Base-by-base conservation (phyloP, 2,797 vertebrate species). In the Brotula barbata region DNA sequence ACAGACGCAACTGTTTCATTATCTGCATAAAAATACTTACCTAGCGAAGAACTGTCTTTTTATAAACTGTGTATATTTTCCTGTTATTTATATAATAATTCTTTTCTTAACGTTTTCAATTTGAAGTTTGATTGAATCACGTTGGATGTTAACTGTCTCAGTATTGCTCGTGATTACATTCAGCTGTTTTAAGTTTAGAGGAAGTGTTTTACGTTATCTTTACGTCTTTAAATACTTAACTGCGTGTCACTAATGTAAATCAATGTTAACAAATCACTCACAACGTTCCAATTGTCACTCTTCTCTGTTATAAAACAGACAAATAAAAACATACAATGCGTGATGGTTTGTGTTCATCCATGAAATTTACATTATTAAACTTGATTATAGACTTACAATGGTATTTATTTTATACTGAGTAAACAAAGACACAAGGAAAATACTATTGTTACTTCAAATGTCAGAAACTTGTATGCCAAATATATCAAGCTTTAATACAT, bases 31-130 rank as follows among this genome's bases (percentile, higher is more conserved):
- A 43, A 47, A 45, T 55, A 47, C 40, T n/a, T 3, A 14, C 5
- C 9, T 42, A 50, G 48, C 48, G 48, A 69, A 43, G 8, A 56
- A 51, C 66, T 2, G 15, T 55, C 66, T 68, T 14, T 77, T 71
- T 67, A 42, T 65, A 48, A 67, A 47, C 54, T 41, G 20, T 77
- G 49, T 87, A 64, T 74, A 82, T 77, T 78, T n/a, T n/a, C 11
- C 17, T 75, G 59, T 78, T 87, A 90, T 90, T 90, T 90, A 88
- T 87, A 78, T 62, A 25, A 71, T 14, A 21, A 58, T 51, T 55
- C 54, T 54, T 69, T 33, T 48, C 53, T 43, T 61, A 59, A 70
- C 17, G 31, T 62, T 71, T 31, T 55, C 75, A n/a, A n/a, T 65
- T 75, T 66, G 16, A 11, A 4, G n/a, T n/a, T n/a, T n/a, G n/a